Evolutionary conservation across 2,797 vertebrate species (phyloP).

Genomic region (Microcaecilia unicolor): DNA sequence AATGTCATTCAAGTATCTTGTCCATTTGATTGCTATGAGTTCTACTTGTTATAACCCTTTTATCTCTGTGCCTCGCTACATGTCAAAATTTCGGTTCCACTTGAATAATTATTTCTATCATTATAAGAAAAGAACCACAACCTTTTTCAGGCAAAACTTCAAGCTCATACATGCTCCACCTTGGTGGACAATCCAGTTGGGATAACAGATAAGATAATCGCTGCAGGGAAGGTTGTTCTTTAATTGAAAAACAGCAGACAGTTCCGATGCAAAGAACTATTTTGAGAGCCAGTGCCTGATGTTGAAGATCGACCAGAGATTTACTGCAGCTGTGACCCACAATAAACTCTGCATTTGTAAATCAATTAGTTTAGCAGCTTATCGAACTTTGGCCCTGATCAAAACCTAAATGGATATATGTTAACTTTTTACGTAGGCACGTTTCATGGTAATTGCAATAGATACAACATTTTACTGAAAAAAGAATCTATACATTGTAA

Average conservation of each 20-base stretch:
- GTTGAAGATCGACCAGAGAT: too few relatives aligned
- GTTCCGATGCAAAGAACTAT: too few relatives aligned
- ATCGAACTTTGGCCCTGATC: too few relatives aligned
- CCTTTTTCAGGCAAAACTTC: conserved; percentile 47
- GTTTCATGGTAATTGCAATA: too few relatives aligned
- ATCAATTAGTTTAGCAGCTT: too few relatives aligned
- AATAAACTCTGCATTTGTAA: too few relatives aligned
- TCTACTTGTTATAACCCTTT: conserved; percentile 86
- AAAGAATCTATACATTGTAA: too few relatives aligned
- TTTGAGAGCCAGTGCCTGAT: too few relatives aligned
- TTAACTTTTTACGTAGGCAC: too few relatives aligned
- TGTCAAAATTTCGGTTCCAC: conserved; percentile 65
- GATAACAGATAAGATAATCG: conserved; percentile 27
- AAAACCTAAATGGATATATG: too few relatives aligned
- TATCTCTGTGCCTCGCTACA: conserved; percentile 80
- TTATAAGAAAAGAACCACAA: conserved; percentile 38
- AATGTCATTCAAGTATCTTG: conserved; percentile 78
- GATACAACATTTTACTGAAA: too few relatives aligned
- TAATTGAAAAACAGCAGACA: neutral
- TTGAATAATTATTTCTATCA: conserved; percentile 51
- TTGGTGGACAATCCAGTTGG: conserved; percentile 43
- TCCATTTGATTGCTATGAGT: conserved; percentile 79
- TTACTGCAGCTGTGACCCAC: neutral
- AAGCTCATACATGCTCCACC: conserved; percentile 50
- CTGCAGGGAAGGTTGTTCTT: conserved; percentile 31